Conservation (phyloP, 2,113 vertebrate genomes). For the Lontra canadensis region DNA sequence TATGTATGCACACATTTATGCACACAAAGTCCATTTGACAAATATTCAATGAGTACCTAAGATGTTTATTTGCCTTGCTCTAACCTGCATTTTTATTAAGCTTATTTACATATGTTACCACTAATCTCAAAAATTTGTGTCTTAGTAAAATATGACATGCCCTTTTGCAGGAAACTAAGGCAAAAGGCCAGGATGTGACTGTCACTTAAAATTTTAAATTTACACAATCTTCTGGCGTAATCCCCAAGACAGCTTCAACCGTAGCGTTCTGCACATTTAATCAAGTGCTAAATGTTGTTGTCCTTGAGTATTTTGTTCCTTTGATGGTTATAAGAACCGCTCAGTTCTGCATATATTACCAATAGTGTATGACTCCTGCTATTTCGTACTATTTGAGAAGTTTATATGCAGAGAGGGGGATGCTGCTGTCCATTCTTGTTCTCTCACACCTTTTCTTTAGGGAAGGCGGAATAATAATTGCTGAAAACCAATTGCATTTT, state of each 20-base stretch:
- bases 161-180: background rate
- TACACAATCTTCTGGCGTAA: background rate
- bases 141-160: background rate
- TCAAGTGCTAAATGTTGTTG: background rate
- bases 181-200: background rate
- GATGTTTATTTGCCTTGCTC: background rate
- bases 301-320: constrained; percentile 16
- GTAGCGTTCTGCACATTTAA: background rate
- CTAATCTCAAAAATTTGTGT: background rate
- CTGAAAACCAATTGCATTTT: background rate
- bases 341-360: background rate
- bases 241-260: background rate
- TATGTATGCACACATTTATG: background rate
- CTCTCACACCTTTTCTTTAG: constrained; percentile 25
- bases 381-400: background rate
- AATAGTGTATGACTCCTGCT: background rate
- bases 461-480: background rate
- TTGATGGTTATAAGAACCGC: constrained; percentile 8
- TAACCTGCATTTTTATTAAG: constrained; percentile 26
- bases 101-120: background rate
- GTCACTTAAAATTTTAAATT: background rate
- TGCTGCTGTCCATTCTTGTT: background rate
- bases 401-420: background rate
- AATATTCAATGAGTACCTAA: background rate
- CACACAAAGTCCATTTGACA: background rate